Base-by-base conservation (phyloP, 2,888 invertebrate species). In the Dermolepida albohirtum region DNA sequence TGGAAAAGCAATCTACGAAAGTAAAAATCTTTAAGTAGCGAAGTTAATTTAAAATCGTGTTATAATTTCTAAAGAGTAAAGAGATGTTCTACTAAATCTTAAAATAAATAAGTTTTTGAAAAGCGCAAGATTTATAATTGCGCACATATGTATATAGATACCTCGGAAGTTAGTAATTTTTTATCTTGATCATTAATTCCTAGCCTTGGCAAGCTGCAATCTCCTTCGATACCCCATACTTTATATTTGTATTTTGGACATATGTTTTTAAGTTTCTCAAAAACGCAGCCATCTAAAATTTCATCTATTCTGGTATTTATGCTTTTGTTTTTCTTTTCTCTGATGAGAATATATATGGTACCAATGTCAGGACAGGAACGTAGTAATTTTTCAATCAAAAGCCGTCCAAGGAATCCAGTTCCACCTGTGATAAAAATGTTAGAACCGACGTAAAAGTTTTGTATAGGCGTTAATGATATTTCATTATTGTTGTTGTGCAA, bases 111-210 rank as follows among this genome's bases (percentile, higher is more conserved):
- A 16, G n/a, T 12, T 51, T 10, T 6, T 1, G 7, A 27, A 16
- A 22, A 29, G 1, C 7, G 2, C 7, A 51, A 51, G n/a, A 51
- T 14, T 7, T 16, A 2, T 2, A 11, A 22, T 52, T 7, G 8
- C n/a, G n/a, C n/a, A n/a, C n/a, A n/a, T 12, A n/a, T 52, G 11
- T 34, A 6, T 47, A 51, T n/a, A n/a, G 80, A 80, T 51, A 88
- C 86, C 74, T 86, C 83, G 14, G 84, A 81, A 4, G 83, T 79
- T 1, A 90, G 81, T 2, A 81, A 83, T 69, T 85, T 84, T 65
- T 86, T 82, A 68, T 90, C 89, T 17, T 85, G 84, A 0, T 85
- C 81, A 8, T 85, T 87, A 22, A 91, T 83, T 0, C 90, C 90
- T 1, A 90, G 79, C 0, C 86, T 87, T 0, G 88, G 87, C 12